These are phyloP conservation scores for Thamnophis elegans DNA, from an alignment of 2,797 vertebrate species.

Conservation along the genomic window DNA sequence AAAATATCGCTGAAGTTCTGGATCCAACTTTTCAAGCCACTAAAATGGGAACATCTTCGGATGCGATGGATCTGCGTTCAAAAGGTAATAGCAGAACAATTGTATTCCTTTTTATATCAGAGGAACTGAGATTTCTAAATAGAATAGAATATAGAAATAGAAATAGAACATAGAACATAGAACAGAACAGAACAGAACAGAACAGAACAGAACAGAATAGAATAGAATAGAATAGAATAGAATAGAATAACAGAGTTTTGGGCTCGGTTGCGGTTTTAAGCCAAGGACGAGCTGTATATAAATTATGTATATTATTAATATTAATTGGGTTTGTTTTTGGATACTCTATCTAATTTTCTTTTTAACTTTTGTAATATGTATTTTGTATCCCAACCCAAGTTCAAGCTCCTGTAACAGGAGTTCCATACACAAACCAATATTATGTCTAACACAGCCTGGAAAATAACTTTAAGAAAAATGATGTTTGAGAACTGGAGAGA, in stretches of 20 bases:
- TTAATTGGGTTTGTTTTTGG: too few relatives aligned
- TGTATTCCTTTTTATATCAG: too few relatives aligned
- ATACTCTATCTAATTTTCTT: too few relatives aligned
- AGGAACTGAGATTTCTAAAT: neutral
- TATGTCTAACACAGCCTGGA: neutral
- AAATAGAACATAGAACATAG: too few relatives aligned
- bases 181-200: too few relatives aligned
- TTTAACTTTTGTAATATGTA: too few relatives aligned
- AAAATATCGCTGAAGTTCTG: slow-evolving; percentile 77
- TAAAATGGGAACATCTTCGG: slow-evolving; percentile 52
- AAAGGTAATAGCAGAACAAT: slow-evolving; percentile 17
- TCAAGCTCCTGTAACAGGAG: neutral
- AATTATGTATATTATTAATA: too few relatives aligned
- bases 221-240: too few relatives aligned
- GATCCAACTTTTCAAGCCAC: slow-evolving; percentile 77
- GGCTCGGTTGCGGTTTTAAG: too few relatives aligned
- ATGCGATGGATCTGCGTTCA: slow-evolving; percentile 11
- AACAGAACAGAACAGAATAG: too few relatives aligned
- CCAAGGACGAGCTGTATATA: too few relatives aligned
- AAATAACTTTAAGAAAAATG: neutral
- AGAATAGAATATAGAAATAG: too few relatives aligned
- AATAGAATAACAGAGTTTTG: neutral
- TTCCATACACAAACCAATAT: neutral
- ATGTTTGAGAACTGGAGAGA: neutral
- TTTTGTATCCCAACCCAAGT: neutral